Conservation (phyloP, 2,797 vertebrate genomes). For the Falco rusticolus region DNA sequence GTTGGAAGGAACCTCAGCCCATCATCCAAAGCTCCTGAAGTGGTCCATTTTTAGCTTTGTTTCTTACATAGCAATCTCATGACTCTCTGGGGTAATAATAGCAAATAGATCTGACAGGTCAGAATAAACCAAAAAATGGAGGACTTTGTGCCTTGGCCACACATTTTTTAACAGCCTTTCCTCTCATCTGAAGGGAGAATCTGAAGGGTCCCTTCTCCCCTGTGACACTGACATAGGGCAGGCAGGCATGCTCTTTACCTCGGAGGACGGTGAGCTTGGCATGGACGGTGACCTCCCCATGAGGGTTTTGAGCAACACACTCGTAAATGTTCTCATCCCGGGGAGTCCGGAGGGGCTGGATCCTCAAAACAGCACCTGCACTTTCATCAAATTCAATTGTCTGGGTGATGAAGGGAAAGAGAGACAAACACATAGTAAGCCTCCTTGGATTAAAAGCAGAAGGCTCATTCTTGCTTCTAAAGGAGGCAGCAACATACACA, state of each 20-base stretch:
- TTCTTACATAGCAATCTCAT: not conserved
- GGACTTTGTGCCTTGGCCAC: not conserved
- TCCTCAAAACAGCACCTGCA: slow-evolving; percentile 92
- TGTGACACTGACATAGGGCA: fast-evolving
- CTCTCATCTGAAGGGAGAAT: not conserved
- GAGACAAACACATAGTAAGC: not conserved
- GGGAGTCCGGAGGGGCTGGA: slow-evolving; percentile 94
- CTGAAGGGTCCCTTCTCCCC: not conserved
- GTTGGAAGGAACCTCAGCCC: not conserved
- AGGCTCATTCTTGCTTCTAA: not conserved
- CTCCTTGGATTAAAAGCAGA: not conserved
- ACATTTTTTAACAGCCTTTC: not conserved
- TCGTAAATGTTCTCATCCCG: slow-evolving; percentile 97
- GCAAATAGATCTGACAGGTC: not conserved
- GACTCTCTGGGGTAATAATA: not conserved
- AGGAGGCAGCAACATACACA: not conserved
- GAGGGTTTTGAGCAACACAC: slow-evolving; percentile 92
- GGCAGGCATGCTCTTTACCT: slow-evolving; percentile 78
- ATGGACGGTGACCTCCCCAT: slow-evolving; percentile 89
- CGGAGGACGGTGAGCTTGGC: slow-evolving; percentile 97
- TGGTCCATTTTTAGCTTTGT: not conserved
- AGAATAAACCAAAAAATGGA: not conserved
- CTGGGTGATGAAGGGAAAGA: slow-evolving; percentile 61
- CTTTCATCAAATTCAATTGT: slow-evolving; percentile 97
- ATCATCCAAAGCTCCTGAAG: not conserved